Evolutionary conservation across 2,888 invertebrate genomes (phyloP).

Genomic region (Patella ulyssiponensis): DNA sequence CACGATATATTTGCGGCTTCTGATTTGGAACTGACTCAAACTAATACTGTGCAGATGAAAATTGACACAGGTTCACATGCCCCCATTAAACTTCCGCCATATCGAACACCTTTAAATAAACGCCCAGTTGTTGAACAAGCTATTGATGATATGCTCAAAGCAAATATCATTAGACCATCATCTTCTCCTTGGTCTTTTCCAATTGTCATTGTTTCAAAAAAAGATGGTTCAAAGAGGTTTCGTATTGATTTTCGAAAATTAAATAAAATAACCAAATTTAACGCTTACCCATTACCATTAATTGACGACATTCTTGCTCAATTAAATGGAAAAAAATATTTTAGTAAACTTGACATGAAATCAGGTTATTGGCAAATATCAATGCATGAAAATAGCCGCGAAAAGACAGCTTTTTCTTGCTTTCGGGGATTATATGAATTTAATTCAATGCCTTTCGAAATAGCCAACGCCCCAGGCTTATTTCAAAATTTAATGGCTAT

Average conservation of each 20-base stretch:
- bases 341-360: constrained; percentile 23
- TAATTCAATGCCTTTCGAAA: neutral
- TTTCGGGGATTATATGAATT: constrained; percentile 22
- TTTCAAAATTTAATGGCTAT: constrained; percentile 32
- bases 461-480: too few species aligned
- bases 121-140: neutral
- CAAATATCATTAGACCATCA: neutral
- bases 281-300: constrained; percentile 13
- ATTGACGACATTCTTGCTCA: neutral
- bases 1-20: neutral
- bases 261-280: constrained; percentile 27
- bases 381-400: constrained; percentile 30
- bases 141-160: neutral
- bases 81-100: neutral
- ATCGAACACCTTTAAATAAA: neutral
- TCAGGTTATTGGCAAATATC: constrained; percentile 36
- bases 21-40: neutral
- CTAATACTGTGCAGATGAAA: neutral
- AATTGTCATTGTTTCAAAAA: neutral
- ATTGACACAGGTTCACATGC: neutral
- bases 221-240: neutral
- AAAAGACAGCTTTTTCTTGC: constrained; percentile 35
- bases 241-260: constrained; percentile 18
- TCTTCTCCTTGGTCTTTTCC: neutral
- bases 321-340: neutral